Evolutionary conservation across 2,113 vertebrate genomes (phyloP).

Genomic region (Dromas ardeola): DNA sequence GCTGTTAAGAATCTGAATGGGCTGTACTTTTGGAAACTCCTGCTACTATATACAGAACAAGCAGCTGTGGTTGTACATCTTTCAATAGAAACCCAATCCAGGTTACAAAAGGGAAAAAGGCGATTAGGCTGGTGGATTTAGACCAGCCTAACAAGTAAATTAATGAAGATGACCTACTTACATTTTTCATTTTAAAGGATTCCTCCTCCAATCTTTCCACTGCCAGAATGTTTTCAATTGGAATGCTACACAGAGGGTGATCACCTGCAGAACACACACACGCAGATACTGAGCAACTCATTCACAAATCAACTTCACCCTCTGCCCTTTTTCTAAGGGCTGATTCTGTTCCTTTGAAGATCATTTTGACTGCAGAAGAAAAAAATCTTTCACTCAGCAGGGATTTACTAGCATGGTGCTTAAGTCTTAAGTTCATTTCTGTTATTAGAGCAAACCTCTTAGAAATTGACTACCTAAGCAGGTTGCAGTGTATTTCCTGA

Average conservation of each 20-base stretch:
- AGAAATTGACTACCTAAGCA: neutral
- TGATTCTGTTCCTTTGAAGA: neutral
- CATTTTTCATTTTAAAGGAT: constrained; percentile 99
- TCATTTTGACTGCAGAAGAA: neutral
- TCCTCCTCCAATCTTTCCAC: constrained; percentile 96
- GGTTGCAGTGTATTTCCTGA: neutral
- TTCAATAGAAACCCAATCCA: constrained; percentile 43
- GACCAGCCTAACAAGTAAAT: constrained; percentile 16
- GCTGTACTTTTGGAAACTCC: constrained; percentile 51
- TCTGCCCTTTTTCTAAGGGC: neutral
- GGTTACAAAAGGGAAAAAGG: constrained; percentile 53
- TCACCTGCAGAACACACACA: constrained; percentile 79
- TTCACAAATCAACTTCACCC: neutral
- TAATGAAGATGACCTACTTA: constrained; percentile 75
- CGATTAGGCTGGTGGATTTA: constrained; percentile 8
- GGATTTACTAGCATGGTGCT: neutral
- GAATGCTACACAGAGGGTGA: constrained; percentile 92
- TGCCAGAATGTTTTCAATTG: constrained; percentile 97
- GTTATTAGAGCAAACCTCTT: neutral
- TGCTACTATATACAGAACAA: constrained; percentile 59
- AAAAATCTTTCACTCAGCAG: neutral
- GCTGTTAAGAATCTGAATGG: constrained; percentile 61
- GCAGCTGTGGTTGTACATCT: constrained; percentile 53
- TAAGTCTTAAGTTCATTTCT: neutral
- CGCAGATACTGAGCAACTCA: neutral